Conservation (phyloP, 2,888 invertebrate species). For the Empis stercorea region DNA sequence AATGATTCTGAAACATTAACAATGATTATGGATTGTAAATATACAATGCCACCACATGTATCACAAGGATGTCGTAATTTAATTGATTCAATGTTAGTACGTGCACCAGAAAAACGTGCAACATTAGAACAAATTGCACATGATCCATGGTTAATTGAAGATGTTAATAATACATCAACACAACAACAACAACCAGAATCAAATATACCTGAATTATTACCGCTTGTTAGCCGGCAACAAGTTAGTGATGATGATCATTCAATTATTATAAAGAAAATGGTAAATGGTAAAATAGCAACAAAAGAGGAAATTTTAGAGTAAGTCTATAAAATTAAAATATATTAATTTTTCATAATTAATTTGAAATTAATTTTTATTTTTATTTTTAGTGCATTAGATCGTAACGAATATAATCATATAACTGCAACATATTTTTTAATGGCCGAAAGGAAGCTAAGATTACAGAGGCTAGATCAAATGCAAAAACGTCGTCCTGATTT, state of each 20-base stretch:
- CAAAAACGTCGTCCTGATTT: conserved; percentile 30
- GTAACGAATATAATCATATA: conserved; percentile 94
- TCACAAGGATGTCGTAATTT: conserved; percentile 78
- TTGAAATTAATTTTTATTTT: neutral
- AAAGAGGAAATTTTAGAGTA: conserved; percentile 88
- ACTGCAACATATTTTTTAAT: conserved; percentile 96
- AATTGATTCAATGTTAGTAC: conserved; percentile 84
- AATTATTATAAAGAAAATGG: conserved; percentile 89
- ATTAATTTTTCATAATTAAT: neutral
- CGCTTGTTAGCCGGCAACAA: conserved; percentile 79
- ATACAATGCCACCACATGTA: conserved; percentile 79
- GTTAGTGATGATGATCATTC: conserved; percentile 84
- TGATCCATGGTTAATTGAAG: conserved; percentile 69
- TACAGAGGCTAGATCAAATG: conserved; percentile 53
- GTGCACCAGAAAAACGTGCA: conserved; percentile 85
- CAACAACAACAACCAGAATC: conserved; percentile 38
- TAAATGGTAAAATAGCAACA: conserved; percentile 84
- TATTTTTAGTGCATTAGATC: conserved; percentile 65
- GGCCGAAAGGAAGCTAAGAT: conserved; percentile 81
- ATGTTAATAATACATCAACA: conserved; percentile 24
- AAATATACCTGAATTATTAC: conserved; percentile 51
- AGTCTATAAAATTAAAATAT: conserved; percentile 29
- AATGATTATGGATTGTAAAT: conserved; percentile 99
- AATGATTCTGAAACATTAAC: conserved; percentile 99
- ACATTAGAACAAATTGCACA: conserved; percentile 75